Evolutionary conservation across 2,888 invertebrate species (phyloP).

Genomic region (Luperina nickerlii): DNA sequence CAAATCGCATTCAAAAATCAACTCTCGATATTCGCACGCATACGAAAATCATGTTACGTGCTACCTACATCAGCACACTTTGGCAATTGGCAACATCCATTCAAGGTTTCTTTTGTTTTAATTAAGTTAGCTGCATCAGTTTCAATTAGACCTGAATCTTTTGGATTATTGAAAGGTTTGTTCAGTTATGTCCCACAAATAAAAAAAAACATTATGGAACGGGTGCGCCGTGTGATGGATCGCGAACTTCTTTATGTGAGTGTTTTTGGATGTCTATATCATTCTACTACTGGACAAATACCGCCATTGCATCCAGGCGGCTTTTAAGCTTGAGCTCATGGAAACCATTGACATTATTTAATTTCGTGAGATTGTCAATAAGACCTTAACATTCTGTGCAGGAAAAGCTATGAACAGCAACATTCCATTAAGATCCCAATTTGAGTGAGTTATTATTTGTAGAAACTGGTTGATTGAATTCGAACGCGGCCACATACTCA

Average conservation of each 20-base stretch:
- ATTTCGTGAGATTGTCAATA: conserved; percentile 11
- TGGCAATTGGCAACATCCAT: conserved; percentile 77
- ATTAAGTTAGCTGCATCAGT: conserved; percentile 69
- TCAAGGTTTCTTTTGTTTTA: conserved; percentile 79
- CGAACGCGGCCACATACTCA: conserved; percentile 72
- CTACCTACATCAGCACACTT: conserved; percentile 75
- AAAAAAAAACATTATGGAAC: conserved; percentile 4
- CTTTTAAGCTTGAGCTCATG: neutral
- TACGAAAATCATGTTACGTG: conserved; percentile 69
- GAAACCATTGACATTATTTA: neutral
- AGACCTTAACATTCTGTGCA: neutral
- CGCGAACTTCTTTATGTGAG: neutral
- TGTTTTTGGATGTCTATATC: neutral
- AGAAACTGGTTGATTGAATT: conserved; percentile 67
- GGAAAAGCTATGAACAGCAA: conserved; percentile 27
- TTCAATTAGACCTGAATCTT: conserved; percentile 63
- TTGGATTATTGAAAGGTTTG: conserved; percentile 46
- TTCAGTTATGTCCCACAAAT: conserved; percentile 23
- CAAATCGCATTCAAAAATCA: conserved; percentile 71
- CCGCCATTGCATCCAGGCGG: too few relatives aligned
- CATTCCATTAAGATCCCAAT: conserved; percentile 49
- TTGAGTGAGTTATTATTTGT: conserved; percentile 44
- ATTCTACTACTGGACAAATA: neutral
- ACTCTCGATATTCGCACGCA: conserved; percentile 73
- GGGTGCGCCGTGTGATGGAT: neutral